Conservation (phyloP, 2,797 vertebrate genomes). For the Tadarida brasiliensis region DNA sequence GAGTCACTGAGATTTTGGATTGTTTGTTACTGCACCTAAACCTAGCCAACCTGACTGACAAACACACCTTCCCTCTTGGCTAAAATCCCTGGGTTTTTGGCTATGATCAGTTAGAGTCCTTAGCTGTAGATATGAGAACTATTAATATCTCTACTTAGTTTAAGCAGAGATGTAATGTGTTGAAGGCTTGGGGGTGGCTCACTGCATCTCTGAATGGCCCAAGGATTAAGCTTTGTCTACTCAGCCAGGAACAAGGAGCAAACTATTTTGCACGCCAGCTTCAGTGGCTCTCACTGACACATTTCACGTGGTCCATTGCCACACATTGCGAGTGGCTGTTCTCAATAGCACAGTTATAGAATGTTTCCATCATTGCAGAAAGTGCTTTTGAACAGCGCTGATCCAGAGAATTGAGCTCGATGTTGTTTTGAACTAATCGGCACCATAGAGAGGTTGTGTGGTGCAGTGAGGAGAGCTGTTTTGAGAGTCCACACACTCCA, state of each 20-base stretch:
- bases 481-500: not conserved
- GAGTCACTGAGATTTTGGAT: not conserved
- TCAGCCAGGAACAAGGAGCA: not conserved
- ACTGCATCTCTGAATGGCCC: not conserved
- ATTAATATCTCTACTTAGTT: slow-evolving; percentile 19
- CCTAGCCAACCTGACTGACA: not conserved
- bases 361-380: not conserved
- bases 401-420: not conserved
- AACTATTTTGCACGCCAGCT: not conserved
- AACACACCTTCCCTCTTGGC: not conserved
- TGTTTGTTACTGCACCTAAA: not conserved
- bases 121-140: not conserved
- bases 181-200: not conserved
- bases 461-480: not conserved
- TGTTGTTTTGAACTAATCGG: not conserved
- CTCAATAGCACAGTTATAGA: not conserved
- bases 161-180: not conserved
- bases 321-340: not conserved
- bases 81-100: not conserved
- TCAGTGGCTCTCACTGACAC: not conserved
- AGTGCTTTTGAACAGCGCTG: not conserved
- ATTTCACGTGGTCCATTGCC: not conserved
- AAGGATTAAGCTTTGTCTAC: not conserved
- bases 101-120: not conserved
- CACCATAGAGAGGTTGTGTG: not conserved